Evolutionary conservation across 2,113 vertebrate genomes (phyloP).

Genomic region (Leiothrix lutea): DNA sequence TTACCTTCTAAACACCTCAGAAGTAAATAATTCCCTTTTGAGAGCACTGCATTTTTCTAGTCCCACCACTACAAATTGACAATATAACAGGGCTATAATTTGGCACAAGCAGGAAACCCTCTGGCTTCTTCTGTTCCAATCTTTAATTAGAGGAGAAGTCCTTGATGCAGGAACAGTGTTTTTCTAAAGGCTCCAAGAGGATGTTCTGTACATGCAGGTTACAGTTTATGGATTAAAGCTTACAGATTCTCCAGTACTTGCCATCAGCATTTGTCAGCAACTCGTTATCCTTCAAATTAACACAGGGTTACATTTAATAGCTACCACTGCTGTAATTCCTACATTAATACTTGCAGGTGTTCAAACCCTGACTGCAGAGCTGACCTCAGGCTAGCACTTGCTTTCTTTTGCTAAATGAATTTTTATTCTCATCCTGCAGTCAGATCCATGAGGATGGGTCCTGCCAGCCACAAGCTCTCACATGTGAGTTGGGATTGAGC

Average conservation of each 20-base stretch:
- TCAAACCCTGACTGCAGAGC: not conserved
- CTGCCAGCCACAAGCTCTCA: not conserved
- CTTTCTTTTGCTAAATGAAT: not conserved
- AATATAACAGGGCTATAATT: not conserved
- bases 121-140: not conserved
- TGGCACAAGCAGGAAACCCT: not conserved
- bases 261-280: not conserved
- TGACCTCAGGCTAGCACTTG: not conserved
- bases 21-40: not conserved
- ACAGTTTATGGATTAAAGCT: not conserved
- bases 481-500: not conserved
- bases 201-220: not conserved
- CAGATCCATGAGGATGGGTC: not conserved
- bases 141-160: not conserved
- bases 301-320: not conserved
- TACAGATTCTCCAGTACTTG: not conserved
- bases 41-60: not conserved
- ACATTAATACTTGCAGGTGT: not conserved
- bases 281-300: not conserved
- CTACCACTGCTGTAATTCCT: not conserved
- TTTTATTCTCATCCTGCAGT: not conserved
- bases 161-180: not conserved
- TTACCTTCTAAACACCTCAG: not conserved
- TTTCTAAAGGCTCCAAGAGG: not conserved
- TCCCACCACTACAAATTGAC: not conserved